phyloP scores from a whole-genome alignment of 2,113 vertebrate genomes.

The Scartelaos histophorus region DNA sequence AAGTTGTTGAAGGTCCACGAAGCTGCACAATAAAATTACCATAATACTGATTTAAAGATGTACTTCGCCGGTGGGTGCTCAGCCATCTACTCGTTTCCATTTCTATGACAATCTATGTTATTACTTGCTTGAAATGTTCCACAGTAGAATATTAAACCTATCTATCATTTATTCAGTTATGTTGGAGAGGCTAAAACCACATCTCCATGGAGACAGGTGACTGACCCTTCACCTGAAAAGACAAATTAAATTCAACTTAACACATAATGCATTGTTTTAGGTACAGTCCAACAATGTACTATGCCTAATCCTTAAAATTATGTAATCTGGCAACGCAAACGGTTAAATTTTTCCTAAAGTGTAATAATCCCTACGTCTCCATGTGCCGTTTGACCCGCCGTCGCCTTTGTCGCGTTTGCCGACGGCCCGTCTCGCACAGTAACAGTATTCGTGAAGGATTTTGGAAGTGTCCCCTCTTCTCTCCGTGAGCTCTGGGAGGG shows the following conservation, averaged over 20 bases:
- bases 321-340: constrained; percentile 41
- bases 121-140: too few species aligned
- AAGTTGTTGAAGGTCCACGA: too few species aligned
- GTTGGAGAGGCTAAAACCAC: neutral
- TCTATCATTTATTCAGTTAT: too few species aligned
- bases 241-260: too few species aligned
- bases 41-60: too few species aligned
- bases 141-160: too few species aligned
- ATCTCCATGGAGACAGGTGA: neutral
- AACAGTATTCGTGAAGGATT: constrained; percentile 28
- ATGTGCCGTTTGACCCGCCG: constrained; percentile 53
- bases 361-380: constrained; percentile 30
- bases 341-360: constrained; percentile 35
- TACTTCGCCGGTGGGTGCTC: too few species aligned
- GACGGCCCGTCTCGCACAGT: constrained; percentile 33
- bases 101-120: too few species aligned
- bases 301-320: neutral
- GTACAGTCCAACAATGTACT: neutral
- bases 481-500: constrained; percentile 31
- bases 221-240: neutral
- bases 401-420: constrained; percentile 44
- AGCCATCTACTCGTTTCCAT: too few species aligned
- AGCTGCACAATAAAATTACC: too few species aligned
- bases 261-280: too few species aligned
- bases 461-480: constrained; percentile 45